Base-by-base conservation (phyloP, 2,113 vertebrate species). In the Rissa tridactyla region DNA sequence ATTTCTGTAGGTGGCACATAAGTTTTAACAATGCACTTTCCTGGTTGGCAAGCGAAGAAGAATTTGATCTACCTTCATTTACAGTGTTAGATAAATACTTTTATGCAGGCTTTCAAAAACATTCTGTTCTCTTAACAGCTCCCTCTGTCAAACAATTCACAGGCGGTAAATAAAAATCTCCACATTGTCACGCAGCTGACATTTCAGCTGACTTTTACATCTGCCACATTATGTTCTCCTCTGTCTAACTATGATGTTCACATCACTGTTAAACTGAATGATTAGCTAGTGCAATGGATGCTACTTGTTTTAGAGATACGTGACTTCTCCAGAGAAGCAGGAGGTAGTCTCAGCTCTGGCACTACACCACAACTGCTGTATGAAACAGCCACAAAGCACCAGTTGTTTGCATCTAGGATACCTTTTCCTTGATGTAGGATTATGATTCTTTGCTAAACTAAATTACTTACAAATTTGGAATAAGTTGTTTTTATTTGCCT, bases 381-480 rank as follows among this genome's bases (percentile, higher is more conserved):
- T 77, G 68, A 80, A 26, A 95, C 15, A 78, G 44, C 54, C 54
- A 65, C 14, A 55, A 34, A 95, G 7, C 15, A 51, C 3, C 14
- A 69, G 70, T 64, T 96, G 16, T 82, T 94, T 94, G 51, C 46
- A 82, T 88, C 27, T 78, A 92, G 90, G 75, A 73, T 47, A 49
- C 47, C 10, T 86, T 93, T 85, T 60, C 9, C 58, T 82, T 89
- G 30, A 77, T 82, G 64, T 80, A 92, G 81, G 11, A 54, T 52
- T 90, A 19, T 42, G 54, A 8, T 25, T 52, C 21, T 84, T 93
- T 73, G 40, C 32, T 86, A 54, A 91, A 29, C 11, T 81, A 87
- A 94, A 97, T 47, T 46, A 65, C 20, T 86, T 88, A 87, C 6
- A 61, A 91, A 90, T 94, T 90, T 94, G 22, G 47, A 69, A 20